phyloP scores from a whole-genome alignment of 2,888 invertebrate genomes.

The Choreutis nemorana region DNA sequence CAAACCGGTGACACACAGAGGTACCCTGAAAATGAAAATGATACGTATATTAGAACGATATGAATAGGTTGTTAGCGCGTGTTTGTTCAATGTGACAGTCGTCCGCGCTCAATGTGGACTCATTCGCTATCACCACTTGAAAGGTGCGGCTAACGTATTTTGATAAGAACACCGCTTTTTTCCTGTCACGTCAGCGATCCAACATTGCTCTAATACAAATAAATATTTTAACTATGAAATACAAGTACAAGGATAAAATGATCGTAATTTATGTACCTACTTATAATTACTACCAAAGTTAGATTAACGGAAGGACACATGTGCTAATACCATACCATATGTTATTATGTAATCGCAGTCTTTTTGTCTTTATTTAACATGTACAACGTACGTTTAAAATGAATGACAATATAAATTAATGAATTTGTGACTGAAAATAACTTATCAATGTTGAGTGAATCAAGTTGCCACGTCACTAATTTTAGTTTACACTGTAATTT shows the following conservation, averaged over 20 bases:
- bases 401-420: too few relatives aligned
- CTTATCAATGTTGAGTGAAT: too few relatives aligned
- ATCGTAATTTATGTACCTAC: conserved; percentile 11
- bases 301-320: conserved; percentile 21
- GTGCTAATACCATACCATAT: conserved; percentile 46
- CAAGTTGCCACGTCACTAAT: too few relatives aligned
- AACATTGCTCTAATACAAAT: conserved; percentile 34
- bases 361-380: too few relatives aligned
- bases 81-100: conserved; percentile 42
- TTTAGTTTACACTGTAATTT: too few relatives aligned
- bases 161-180: conserved; percentile 58
- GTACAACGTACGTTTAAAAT: too few relatives aligned
- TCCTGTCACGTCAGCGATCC: conserved; percentile 49
- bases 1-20: too few relatives aligned
- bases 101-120: conserved; percentile 34
- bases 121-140: conserved; percentile 51
- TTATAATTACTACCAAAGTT: not conserved
- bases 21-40: conserved; percentile 6
- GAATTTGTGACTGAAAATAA: too few relatives aligned
- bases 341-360: conserved; percentile 44
- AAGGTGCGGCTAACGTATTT: conserved; percentile 59
- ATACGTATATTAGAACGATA: conserved; percentile 2
- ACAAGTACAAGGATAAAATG: conserved; percentile 27
- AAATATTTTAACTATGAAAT: conserved; percentile 25
- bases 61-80: conserved; percentile 22